Evolutionary conservation across 2,888 invertebrate genomes (phyloP), one percentile per base, ranked within the genome.

Genomic region (Caenorhabditis macrosperma): DNA sequence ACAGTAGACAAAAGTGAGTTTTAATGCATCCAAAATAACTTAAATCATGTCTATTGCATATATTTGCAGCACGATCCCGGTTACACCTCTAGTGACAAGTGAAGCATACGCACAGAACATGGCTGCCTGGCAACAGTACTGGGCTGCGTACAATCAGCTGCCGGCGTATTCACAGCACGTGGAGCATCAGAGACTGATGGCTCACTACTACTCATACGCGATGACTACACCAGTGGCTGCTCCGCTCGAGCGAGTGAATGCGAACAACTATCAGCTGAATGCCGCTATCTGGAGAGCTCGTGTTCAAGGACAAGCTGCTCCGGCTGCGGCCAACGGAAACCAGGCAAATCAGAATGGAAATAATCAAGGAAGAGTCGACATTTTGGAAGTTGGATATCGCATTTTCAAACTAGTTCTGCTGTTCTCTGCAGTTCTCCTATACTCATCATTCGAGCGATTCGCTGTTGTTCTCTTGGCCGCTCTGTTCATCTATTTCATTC

Each of bases 391-490:
- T 2, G 77, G 77, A 54, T 84, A 82, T 61, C 76, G 79, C 22
- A 46, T 71, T n/a, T 78, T 84, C 71, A 81, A 82, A 22, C 57
- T 82, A 3, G 71, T 81, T 20, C 41, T 84, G 28, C 33, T 84
- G 6, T 77, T 82, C 24, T 77, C 76, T 22, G 82, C 82, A 0
- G 68, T 84, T 4, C 61, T 82, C 7, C 69, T 82, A 17, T 84
- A 84, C 66, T 77, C 81, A 15, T 75, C 84, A 10, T 74, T 84
- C 60, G 84, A 84, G 52, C 61, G 84, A 63, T 82, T 84, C 48
- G 64, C 75, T 17, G n/a, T 81, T 3, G 81, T 81, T 15, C 50
- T 81, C 10, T 50, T 44, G 24, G 64, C 74, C 1, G 77, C 77
- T 1, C 59, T 81, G 7, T 81, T 81, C 66, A 68, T 81, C 50